These are phyloP conservation scores for Athetis lepigone DNA, from an alignment of 2,888 invertebrate genomes.

Conservation along the genomic window DNA sequence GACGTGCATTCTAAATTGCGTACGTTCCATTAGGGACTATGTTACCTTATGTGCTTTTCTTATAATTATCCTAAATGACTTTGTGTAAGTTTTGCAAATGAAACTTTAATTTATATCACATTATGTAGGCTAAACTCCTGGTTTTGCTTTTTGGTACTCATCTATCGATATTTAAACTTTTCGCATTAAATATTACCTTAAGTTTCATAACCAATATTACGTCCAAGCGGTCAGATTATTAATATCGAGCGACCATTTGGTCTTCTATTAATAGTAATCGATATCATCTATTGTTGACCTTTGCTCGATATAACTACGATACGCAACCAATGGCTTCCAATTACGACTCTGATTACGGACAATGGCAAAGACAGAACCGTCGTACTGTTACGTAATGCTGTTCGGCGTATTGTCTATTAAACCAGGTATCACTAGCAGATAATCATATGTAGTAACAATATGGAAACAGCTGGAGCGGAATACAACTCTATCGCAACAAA, in stretches of 20 bases:
- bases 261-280: conserved; percentile 44
- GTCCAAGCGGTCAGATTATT: conserved; percentile 41
- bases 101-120: not conserved
- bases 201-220: conserved; percentile 12
- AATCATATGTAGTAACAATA: conserved; percentile 11
- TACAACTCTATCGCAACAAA: conserved; percentile 32
- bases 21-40: not conserved
- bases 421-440: not conserved
- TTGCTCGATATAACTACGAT: conserved; percentile 23
- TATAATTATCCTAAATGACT: not conserved
- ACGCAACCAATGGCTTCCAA: conserved; percentile 33
- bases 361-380: conserved; percentile 28
- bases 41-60: not conserved
- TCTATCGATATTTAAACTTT: not conserved
- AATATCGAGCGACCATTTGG: conserved; percentile 42
- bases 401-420: conserved; percentile 11
- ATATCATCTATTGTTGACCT: conserved; percentile 46
- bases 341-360: conserved; percentile 43
- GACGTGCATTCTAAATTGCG: conserved; percentile 12
- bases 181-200: not conserved
- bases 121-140: not conserved
- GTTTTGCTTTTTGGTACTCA: not conserved
- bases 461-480: conserved; percentile 7
- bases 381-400: conserved; percentile 17
- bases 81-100: not conserved